These are phyloP conservation scores for Aethes cnicana DNA, from an alignment of 2,888 invertebrate genomes.

Conservation along the genomic window DNA sequence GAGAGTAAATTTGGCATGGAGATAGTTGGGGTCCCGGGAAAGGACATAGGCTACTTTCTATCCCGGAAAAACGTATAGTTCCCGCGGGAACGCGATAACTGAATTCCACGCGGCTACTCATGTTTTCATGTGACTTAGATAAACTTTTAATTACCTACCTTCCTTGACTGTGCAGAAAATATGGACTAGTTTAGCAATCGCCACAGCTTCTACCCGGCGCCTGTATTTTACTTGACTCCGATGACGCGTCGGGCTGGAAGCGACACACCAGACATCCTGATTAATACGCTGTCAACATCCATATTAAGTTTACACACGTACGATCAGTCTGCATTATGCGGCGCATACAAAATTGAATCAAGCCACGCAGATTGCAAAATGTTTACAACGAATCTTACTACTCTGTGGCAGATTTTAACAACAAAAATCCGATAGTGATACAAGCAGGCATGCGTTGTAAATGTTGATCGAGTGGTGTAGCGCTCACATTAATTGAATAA, in stretches of 20 bases:
- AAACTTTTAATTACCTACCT: too few relatives aligned
- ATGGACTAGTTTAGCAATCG: too few relatives aligned
- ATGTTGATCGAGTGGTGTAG: conserved; percentile 17
- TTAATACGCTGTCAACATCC: conserved; percentile 47
- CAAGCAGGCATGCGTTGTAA: conserved; percentile 2
- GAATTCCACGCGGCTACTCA: too few relatives aligned
- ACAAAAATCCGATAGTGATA: conserved; percentile 1
- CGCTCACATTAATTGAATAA: too few relatives aligned
- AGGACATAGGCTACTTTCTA: too few relatives aligned
- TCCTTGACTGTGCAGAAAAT: too few relatives aligned
- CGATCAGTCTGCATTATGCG: neutral
- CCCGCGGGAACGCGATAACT: too few relatives aligned
- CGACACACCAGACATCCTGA: conserved; percentile 42
- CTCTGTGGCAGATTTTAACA: conserved; percentile 9
- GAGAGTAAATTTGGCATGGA: too few relatives aligned
- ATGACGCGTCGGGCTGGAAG: conserved; percentile 43
- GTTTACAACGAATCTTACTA: neutral
- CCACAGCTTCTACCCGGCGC: too few relatives aligned
- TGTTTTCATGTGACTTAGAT: too few relatives aligned
- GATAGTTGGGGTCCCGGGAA: too few relatives aligned
- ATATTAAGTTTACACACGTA: conserved; percentile 22
- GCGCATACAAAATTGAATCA: neutral
- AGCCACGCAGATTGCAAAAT: conserved; percentile 6
- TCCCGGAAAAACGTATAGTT: too few relatives aligned
- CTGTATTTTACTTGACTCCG: conserved; percentile 27